Evolutionary conservation across 2,888 invertebrate genomes (phyloP).

Genomic region (Megaustenia siamemsis): DNA sequence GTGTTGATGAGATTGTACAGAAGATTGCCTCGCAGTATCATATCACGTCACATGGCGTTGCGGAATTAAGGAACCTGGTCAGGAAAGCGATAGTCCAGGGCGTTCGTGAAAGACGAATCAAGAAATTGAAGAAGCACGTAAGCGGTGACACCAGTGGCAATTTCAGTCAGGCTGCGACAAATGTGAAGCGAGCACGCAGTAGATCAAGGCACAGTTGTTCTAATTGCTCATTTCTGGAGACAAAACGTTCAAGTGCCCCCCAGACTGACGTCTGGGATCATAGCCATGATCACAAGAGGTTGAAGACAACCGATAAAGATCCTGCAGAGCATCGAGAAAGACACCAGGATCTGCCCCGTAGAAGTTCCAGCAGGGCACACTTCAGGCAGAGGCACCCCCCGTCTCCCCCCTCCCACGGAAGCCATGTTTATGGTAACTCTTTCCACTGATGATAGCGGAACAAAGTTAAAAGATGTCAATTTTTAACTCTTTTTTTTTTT

Average conservation of each 20-base stretch:
- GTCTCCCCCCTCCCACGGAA: not conserved
- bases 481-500: not conserved
- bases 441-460: not conserved
- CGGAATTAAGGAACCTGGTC: not conserved
- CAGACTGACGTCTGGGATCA: too few relatives aligned
- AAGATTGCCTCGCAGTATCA: not conserved
- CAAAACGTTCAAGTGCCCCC: too few relatives aligned
- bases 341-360: not conserved
- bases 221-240: too few relatives aligned
- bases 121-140: not conserved
- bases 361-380: not conserved
- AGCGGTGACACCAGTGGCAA: not conserved
- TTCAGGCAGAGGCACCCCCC: not conserved
- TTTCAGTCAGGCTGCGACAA: too few relatives aligned
- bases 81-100: slow-evolving; percentile 4
- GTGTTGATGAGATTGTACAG: slow-evolving; percentile 21
- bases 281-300: not conserved
- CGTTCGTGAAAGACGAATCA: slow-evolving; percentile 24
- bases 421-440: not conserved
- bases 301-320: not conserved
- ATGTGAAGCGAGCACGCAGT: not conserved
- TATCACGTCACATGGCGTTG: not conserved
- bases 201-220: not conserved
- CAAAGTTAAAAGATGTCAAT: too few relatives aligned
- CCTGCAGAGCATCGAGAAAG: not conserved